Percentiles rank a stretch among this genome's conserved stretches.
These are phyloP conservation scores for Leptodactylus fuscus DNA, from an alignment of 2,113 vertebrate genomes.

Conservation along the genomic window DNA sequence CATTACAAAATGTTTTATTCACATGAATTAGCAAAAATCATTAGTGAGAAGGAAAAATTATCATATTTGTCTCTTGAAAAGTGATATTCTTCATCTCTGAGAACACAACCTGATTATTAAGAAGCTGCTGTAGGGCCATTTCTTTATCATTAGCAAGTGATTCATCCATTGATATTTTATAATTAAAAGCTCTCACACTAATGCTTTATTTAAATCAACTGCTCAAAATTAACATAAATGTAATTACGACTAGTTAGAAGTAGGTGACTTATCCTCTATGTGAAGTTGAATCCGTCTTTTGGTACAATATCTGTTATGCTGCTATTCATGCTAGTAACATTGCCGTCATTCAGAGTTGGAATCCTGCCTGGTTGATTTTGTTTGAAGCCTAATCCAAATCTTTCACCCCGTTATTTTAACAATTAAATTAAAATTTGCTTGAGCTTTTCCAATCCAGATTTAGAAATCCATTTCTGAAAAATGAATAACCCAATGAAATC, in stretches of 20 bases:
- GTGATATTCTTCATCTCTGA: slow-evolving; percentile 54
- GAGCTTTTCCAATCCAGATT: not conserved
- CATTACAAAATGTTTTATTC: slow-evolving; percentile 1
- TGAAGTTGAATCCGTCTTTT: slow-evolving; percentile 9
- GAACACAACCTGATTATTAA: slow-evolving; percentile 54
- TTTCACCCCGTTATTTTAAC: not conserved
- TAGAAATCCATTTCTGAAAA: not conserved
- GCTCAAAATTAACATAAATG: slow-evolving; percentile 58
- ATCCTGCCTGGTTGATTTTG: slow-evolving; percentile 5
- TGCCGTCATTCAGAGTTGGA: not conserved
- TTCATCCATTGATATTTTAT: slow-evolving; percentile 60
- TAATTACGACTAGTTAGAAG: slow-evolving; percentile 53
- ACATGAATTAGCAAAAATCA: slow-evolving; percentile 46
- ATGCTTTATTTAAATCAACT: slow-evolving; percentile 60
- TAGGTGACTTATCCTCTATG: slow-evolving; percentile 31
- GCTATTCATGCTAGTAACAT: slow-evolving; percentile 31
- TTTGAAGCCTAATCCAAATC: not conserved
- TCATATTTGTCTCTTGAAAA: slow-evolving; percentile 45
- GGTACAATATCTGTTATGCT: not conserved
- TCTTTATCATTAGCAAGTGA: slow-evolving; percentile 57
- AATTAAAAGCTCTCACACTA: slow-evolving; percentile 61
- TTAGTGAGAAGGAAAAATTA: slow-evolving; percentile 44
- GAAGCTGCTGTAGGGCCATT: slow-evolving; percentile 54
- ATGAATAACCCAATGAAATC: not conserved
- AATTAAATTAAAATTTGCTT: not conserved